A percentile compares a stretch with the other conserved stretches of the same genome.
These are phyloP conservation scores for Synergus umbraculus DNA, from an alignment of 2,888 invertebrate genomes.

Conservation along the genomic window DNA sequence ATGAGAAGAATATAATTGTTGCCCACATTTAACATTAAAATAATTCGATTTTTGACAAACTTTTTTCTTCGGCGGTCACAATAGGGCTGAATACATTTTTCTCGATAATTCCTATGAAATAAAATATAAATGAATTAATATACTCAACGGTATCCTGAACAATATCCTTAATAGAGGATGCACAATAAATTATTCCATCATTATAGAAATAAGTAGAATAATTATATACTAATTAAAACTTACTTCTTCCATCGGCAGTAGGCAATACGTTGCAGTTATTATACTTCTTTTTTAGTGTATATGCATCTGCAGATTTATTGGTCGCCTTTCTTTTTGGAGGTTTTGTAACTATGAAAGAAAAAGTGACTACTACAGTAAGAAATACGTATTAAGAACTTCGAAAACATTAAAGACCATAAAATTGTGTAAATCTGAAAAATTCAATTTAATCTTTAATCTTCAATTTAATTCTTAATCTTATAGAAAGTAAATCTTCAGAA, in stretches of 20 bases:
- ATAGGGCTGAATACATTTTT: neutral
- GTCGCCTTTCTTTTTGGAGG: too few species aligned
- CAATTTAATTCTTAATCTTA: too few species aligned
- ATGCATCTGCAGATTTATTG: neutral
- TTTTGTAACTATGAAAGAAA: too few species aligned
- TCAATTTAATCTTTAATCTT: too few species aligned
- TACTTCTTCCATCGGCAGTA: conserved; percentile 3
- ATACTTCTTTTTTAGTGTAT: neutral
- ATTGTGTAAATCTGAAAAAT: too few species aligned
- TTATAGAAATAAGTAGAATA: neutral
- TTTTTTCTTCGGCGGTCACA: neutral
- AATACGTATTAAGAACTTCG: too few species aligned
- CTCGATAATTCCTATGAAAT: neutral
- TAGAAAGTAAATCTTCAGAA: too few species aligned
- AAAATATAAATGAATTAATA: neutral
- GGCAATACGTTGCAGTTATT: neutral
- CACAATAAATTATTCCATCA: too few species aligned
- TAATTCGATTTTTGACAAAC: neutral
- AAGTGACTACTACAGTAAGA: too few species aligned
- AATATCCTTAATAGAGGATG: too few species aligned
- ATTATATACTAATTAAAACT: neutral
- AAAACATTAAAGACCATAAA: too few species aligned
- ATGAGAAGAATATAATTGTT: neutral
- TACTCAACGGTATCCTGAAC: neutral
- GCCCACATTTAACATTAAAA: neutral